Conservation (phyloP, 2,113 vertebrate species). For the Vanacampus margaritifer region DNA sequence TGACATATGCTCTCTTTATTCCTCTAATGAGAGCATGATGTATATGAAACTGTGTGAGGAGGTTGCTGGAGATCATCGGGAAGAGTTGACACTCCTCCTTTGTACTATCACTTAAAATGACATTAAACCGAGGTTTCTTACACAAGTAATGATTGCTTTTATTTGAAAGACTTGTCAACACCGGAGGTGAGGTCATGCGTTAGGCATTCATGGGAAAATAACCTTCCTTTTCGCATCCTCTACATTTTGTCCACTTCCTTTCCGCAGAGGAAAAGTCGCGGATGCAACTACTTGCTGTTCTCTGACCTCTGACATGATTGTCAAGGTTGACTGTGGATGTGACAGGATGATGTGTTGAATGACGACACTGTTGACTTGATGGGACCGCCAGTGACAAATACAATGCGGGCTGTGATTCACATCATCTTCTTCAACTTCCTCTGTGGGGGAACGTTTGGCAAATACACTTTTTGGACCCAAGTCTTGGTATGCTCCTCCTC, state of each 20-base stretch:
- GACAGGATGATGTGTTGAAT: conserved; percentile 23
- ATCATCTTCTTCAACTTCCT: neutral
- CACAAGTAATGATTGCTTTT: conserved; percentile 4
- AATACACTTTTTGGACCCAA: neutral
- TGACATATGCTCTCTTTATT: conserved; percentile 25
- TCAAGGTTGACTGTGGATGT: conserved; percentile 26
- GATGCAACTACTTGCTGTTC: conserved; percentile 45
- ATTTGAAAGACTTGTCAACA: conserved; percentile 21
- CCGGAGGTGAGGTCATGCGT: conserved; percentile 17
- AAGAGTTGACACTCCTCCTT: conserved; percentile 21
- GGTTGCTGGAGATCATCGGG: conserved; percentile 15
- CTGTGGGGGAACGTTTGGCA: neutral
- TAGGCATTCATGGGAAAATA: conserved; percentile 23
- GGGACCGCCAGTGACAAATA: neutral
- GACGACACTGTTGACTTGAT: neutral
- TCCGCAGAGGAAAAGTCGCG: conserved; percentile 43
- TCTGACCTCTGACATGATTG: conserved; percentile 40
- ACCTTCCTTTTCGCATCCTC: conserved; percentile 34
- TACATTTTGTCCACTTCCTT: conserved; percentile 43
- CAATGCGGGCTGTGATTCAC: neutral
- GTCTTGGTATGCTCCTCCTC: neutral
- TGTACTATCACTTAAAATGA: neutral
- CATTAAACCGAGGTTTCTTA: neutral
- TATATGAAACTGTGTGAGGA: conserved; percentile 17
- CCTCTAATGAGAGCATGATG: conserved; percentile 31